These are phyloP conservation scores for Bombus breviceps DNA, from an alignment of 1,140 invertebrate species.

Conservation along the genomic window DNA sequence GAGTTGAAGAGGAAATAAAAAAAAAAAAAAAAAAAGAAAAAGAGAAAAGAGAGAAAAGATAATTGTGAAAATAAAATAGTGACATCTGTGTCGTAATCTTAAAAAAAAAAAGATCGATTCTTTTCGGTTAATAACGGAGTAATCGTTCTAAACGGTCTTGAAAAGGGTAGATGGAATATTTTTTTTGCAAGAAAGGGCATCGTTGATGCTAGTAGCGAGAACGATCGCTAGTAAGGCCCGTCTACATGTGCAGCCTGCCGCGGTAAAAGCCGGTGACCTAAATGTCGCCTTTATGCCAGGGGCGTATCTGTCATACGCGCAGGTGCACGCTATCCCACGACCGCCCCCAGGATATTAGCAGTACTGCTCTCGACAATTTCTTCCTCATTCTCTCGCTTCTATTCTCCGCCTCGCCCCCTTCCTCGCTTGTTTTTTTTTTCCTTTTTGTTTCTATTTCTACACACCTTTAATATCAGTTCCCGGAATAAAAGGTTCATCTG, in stretches of 20 bases:
- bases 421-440: background rate
- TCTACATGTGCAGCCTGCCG: conserved; percentile 53
- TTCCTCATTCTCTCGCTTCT: conserved; percentile 40
- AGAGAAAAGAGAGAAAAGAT: background rate
- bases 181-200: background rate
- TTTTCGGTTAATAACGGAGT: background rate
- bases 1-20: too few species aligned
- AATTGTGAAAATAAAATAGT: background rate
- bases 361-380: conserved; percentile 55
- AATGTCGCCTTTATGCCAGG: conserved; percentile 71
- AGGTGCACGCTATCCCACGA: conserved; percentile 65
- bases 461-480: background rate
- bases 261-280: conserved; percentile 69
- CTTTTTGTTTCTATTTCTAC: background rate
- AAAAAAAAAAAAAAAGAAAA: fast-evolving
- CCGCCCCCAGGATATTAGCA: conserved; percentile 65
- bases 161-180: background rate
- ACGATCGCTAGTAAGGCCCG: conserved; percentile 37
- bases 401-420: conserved; percentile 11
- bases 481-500: conserved; percentile 29
- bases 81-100: too few species aligned
- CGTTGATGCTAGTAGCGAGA: conserved; percentile 4
- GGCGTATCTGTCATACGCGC: conserved; percentile 70
- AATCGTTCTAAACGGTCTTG: background rate
- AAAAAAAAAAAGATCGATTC: background rate